A percentile compares a stretch with the other conserved stretches of the same genome.
Conservation (phyloP, 2,113 vertebrate species). For the Xyrauchen texanus region DNA sequence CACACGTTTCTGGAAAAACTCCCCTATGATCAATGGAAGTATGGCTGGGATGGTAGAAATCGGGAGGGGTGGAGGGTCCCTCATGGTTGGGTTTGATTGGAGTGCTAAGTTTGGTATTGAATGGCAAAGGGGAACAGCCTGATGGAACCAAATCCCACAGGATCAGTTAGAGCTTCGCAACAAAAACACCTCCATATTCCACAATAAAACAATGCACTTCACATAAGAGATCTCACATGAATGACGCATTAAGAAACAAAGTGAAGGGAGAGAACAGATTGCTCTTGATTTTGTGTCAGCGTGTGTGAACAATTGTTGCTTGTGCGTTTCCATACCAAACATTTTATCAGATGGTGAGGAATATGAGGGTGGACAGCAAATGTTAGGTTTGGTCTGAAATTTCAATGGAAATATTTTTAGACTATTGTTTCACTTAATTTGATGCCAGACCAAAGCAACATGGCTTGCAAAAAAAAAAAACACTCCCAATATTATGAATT, state of each 20-base stretch:
- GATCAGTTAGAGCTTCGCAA: constrained; percentile 80
- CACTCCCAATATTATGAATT: no score
- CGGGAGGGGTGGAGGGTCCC: constrained; percentile 73
- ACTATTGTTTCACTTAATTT: no score
- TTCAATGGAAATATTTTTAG: no score
- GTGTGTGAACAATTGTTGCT: constrained; percentile 9
- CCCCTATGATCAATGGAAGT: constrained; percentile 71
- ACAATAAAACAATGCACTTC: constrained; percentile 22
- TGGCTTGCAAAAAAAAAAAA: no score
- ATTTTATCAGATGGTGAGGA: background rate
- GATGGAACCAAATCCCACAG: constrained; percentile 83
- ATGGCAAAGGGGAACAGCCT: constrained; percentile 82
- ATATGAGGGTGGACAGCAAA: constrained; percentile 2
- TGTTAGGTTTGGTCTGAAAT: background rate
- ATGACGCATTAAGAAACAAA: constrained; percentile 60
- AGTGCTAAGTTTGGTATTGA: constrained; percentile 75
- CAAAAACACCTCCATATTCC: constrained; percentile 82
- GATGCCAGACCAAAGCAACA: no score
- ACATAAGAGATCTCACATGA: constrained; percentile 70
- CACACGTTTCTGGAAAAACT: constrained; percentile 66
- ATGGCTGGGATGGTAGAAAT: constrained; percentile 73
- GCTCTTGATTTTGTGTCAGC: background rate
- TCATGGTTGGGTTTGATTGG: constrained; percentile 78
- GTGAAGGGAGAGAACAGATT: constrained; percentile 60
- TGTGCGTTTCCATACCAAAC: constrained; percentile 6